A percentile compares a stretch with the other conserved stretches of the same genome.
These are phyloP conservation scores for Suncus etruscus DNA, from an alignment of 2,113 vertebrate species.

Conservation along the genomic window DNA sequence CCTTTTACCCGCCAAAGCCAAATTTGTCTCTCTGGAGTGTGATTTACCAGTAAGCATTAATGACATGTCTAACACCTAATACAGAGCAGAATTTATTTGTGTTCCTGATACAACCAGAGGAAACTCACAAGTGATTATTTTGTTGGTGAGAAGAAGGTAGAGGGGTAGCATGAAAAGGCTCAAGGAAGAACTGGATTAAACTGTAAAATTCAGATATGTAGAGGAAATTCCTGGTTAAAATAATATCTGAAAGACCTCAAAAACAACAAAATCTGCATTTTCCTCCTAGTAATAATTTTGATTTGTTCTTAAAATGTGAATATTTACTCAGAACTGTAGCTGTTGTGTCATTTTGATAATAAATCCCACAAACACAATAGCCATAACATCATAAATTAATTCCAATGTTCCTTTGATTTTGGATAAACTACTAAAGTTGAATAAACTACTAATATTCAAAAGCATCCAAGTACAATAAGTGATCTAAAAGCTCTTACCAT, in stretches of 20 bases:
- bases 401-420: slow-evolving; percentile 47
- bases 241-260: slow-evolving; percentile 40
- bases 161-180: neutral
- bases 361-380: slow-evolving; percentile 61
- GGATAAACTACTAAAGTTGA: slow-evolving; percentile 6
- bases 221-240: slow-evolving; percentile 58
- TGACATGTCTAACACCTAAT: slow-evolving; percentile 52
- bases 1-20: slow-evolving; percentile 76
- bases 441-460: slow-evolving; percentile 60
- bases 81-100: slow-evolving; percentile 65
- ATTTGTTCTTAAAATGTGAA: slow-evolving; percentile 47
- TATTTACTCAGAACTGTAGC: neutral
- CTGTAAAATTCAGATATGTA: slow-evolving; percentile 58
- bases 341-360: slow-evolving; percentile 59
- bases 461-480: slow-evolving; percentile 50
- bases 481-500: slow-evolving; percentile 77
- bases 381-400: slow-evolving; percentile 51
- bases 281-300: slow-evolving; percentile 48
- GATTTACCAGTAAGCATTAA: slow-evolving; percentile 74
- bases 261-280: slow-evolving; percentile 32
- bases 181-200: slow-evolving; percentile 29
- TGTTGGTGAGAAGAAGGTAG: slow-evolving; percentile 31
- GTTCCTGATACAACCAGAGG: slow-evolving; percentile 62
- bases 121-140: slow-evolving; percentile 72
- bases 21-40: slow-evolving; percentile 62